Percentiles rank a stretch among this genome's conserved stretches.
Conservation (phyloP, 1,140 invertebrate species). For the Platorchestia sp. region DNA sequence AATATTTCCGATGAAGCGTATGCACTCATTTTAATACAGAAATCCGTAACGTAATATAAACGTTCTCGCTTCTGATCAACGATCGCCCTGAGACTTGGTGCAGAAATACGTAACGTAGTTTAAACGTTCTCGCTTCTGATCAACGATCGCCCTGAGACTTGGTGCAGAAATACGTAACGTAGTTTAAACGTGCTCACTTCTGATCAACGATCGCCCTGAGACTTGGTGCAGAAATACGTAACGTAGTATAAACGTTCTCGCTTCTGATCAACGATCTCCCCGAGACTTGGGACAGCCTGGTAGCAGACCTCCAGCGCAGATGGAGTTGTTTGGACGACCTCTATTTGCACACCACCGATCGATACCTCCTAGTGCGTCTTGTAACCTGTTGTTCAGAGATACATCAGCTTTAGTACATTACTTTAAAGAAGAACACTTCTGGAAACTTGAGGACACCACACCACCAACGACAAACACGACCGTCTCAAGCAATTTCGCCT, state of each 20-base stretch:
- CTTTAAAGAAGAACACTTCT: neutral
- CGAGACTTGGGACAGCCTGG: neutral
- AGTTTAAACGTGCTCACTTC: neutral
- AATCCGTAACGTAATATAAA: too few species aligned
- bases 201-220: neutral
- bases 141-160: too few species aligned
- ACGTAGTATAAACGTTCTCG: neutral
- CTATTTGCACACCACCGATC: neutral
- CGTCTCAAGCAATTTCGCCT: neutral
- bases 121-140: too few species aligned
- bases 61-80: too few species aligned
- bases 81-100: too few species aligned
- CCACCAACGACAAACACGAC: neutral
- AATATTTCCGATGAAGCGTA: too few species aligned
- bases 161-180: neutral
- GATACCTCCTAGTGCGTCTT: neutral
- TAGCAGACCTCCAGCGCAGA: neutral
- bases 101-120: too few species aligned
- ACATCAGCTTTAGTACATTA: neutral
- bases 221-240: neutral
- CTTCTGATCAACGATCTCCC: neutral
- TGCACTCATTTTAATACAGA: too few species aligned
- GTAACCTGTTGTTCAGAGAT: neutral
- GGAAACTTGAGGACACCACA: neutral
- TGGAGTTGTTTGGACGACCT: neutral